These are phyloP conservation scores for Lepidurus apus DNA, from an alignment of 1,140 invertebrate species.

Conservation along the genomic window DNA sequence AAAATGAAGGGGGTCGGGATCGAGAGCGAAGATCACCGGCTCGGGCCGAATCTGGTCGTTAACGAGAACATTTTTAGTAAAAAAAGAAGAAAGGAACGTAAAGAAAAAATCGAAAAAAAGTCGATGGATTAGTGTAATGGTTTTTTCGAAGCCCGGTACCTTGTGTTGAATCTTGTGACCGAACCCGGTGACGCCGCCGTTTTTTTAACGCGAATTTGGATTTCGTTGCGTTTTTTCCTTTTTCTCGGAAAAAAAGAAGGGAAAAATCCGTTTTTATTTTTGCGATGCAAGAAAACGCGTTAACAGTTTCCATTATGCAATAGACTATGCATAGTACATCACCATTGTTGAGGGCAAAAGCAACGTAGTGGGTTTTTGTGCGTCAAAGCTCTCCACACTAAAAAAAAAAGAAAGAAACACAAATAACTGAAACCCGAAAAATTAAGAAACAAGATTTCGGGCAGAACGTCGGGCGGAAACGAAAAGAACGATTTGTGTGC, in stretches of 20 bases:
- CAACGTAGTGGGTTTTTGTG: neutral
- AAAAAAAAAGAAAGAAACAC: neutral
- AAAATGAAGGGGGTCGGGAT: slow-evolving; percentile 5
- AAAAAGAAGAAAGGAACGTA: no score
- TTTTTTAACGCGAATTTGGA: no score
- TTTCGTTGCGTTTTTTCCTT: no score
- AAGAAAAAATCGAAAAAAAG: no score
- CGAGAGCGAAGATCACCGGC: slow-evolving; percentile 16
- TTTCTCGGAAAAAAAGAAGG: no score
- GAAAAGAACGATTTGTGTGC: no score
- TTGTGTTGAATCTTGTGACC: no score
- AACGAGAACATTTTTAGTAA: neutral
- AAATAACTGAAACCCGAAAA: neutral
- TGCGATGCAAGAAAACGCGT: neutral
- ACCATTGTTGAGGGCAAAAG: neutral
- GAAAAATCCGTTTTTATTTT: neutral
- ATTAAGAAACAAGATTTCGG: no score
- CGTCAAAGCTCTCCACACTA: neutral
- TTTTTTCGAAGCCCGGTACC: no score
- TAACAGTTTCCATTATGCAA: neutral
- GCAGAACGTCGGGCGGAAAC: no score
- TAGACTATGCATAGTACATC: neutral
- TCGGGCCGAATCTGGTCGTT: neutral
- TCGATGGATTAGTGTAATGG: no score
- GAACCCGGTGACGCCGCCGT: no score